Evolutionary conservation across 2,113 vertebrate genomes (phyloP), one percentile per base, ranked within the genome.

Genomic region (Protobothrops mucrosquamatus): DNA sequence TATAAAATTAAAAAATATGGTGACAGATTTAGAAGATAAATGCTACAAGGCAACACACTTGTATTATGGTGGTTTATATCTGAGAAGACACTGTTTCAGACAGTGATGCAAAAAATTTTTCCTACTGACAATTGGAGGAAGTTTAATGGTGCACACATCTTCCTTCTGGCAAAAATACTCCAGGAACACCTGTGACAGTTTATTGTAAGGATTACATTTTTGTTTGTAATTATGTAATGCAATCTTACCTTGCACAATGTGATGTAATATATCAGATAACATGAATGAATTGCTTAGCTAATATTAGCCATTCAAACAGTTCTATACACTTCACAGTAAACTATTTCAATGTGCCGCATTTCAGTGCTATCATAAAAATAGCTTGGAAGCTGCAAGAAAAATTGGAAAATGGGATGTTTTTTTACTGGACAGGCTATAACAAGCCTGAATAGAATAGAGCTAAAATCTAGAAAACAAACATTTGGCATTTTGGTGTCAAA

Each of bases 151-250:
- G 18, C 7, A 29, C 43, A 26, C 6, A 69, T 39, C 93, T 93
- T 93, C 88, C 54, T 91, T 26, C 22, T 34, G 86, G 24, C 4
- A 93, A 18, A 81, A 93, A 54, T 91, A 94, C 22, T 12, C 43
- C 90, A 93, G 90, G 59, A 48, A 92, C 22, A 57, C 2, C 0
- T 89, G 92, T 89, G 92, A 89, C 64, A 92, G 51, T 56, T 89
- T 92, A 89, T 88, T 92, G n/a, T 92, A 92, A 88, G 39, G 15
- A 88, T 26, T 81, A 15, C 39, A 88, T 92, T 89, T 89, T 55
- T 92, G 46, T 92, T 92, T 81, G 51, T 89, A 89, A 92, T 89
- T 92, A 89, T 92, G 85, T 46, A 92, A 92, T 89, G 61, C 92
- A 89, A 56, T 56, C 64, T 56, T 92, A 92, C 64, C 46, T 5